phyloP scores from a whole-genome alignment of 2,888 invertebrate genomes.

The Meta bourneti region DNA sequence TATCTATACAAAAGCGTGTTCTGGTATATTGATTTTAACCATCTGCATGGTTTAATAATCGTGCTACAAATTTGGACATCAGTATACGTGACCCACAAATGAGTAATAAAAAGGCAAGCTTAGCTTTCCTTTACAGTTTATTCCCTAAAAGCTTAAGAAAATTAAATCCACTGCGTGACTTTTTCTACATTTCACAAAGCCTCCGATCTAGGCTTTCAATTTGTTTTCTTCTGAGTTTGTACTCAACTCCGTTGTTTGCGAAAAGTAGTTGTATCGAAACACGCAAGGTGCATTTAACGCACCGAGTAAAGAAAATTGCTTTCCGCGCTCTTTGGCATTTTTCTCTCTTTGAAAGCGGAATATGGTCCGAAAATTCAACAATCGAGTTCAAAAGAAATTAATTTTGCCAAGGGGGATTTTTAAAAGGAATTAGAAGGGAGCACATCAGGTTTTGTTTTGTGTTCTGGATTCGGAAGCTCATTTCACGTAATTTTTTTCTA shows the following conservation, averaged over 20 bases:
- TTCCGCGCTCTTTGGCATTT: not conserved
- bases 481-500: too few species aligned
- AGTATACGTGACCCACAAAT: too few species aligned
- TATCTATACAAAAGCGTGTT: too few species aligned
- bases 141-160: not conserved
- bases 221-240: not conserved
- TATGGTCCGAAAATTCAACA: not conserved
- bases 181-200: not conserved
- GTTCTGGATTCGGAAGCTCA: too few species aligned
- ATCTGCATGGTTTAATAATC: too few species aligned
- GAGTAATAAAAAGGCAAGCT: too few species aligned
- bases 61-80: too few species aligned
- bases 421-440: too few species aligned
- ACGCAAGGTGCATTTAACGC: not conserved
- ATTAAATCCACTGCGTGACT: not conserved
- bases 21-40: too few species aligned
- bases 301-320: not conserved
- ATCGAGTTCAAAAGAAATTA: not conserved
- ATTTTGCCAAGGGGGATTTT: not conserved
- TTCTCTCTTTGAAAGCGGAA: not conserved
- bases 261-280: not conserved
- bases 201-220: not conserved
- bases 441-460: too few species aligned
- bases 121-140: too few species aligned
- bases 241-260: not conserved